Base-by-base conservation (phyloP, 2,113 vertebrate species). In the Hydrolagus affinis region DNA sequence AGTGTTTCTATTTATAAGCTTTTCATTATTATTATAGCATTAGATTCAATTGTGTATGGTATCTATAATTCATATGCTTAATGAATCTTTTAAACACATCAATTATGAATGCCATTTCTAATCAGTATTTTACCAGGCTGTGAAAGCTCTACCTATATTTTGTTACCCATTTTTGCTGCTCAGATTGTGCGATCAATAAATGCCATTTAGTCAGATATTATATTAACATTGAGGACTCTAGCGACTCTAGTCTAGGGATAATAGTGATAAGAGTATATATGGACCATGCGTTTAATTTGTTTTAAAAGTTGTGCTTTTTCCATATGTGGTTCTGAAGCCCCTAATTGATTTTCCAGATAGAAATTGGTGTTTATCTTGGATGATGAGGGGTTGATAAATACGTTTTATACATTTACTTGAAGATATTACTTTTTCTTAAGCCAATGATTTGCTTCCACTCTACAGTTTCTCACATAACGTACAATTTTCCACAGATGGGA, bases 1-100 rank as follows among this genome's bases (percentile, higher is more conserved):
- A 91, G 90, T 75, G 69, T 60, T 73, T 74, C 57, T 8, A 62
- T 23, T 28, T 78, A 14, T 8, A 44, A 60, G 8, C 3, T 25
- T 78, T 78, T 25, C 59, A 62, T 78, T 62, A 62, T 25, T 72
- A 30, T 72, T 28, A 72, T 28, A 23, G 30, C 23, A 30, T 30
- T 30, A 15, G 70, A 4, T 72, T 72, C 70, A 71, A n/a, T 71
- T 25, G 70, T 12, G 28, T 1, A 30, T 15, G 30, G 14, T 28
- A 28, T 72, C 23, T 12, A 72, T 12, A 72, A 72, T 72, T 72
- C 11, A 72, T 72, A 7, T 72, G 12, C 30, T 72, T 30, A 70
- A 70, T 72, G 25, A 30, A 15, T 15, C 12, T 23, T 72, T 44
- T 44, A 44, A 44, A 44, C 44, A 44, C 6, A 44, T 44, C 44